Evolutionary conservation across 2,888 invertebrate species (phyloP).

Genomic region (Seira sanloemensis): DNA sequence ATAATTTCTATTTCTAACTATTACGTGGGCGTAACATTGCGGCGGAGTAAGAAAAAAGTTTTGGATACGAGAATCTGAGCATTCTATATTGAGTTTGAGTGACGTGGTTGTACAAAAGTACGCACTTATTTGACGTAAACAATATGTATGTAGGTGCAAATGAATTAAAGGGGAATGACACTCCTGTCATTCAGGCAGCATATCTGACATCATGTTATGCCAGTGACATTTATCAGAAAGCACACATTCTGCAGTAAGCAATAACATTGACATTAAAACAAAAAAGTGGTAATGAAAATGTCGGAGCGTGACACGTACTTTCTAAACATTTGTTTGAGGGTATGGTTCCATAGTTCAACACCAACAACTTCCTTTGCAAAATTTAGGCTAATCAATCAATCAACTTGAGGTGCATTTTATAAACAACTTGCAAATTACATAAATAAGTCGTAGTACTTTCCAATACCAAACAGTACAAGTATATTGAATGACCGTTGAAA

Average conservation of each 20-base stretch:
- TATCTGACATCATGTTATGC: background rate
- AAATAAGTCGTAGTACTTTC: background rate
- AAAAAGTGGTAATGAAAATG: conserved; percentile 1
- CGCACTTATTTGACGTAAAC: conserved; percentile 1
- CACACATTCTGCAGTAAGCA: conserved; percentile 6
- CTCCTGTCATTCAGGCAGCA: background rate
- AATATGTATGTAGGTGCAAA: background rate
- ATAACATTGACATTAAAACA: background rate
- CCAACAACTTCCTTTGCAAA: too few relatives aligned
- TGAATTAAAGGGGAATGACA: background rate
- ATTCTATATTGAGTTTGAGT: background rate
- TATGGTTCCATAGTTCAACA: too few relatives aligned
- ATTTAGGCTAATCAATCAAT: too few relatives aligned
- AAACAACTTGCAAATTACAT: too few relatives aligned
- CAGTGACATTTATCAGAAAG: too few relatives aligned
- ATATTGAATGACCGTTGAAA: background rate
- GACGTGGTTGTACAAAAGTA: background rate
- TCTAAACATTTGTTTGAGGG: background rate
- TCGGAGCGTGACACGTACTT: background rate
- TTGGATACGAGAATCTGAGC: too few relatives aligned
- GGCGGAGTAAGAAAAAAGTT: too few relatives aligned
- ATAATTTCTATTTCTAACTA: too few relatives aligned
- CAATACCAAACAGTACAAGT: background rate
- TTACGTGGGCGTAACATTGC: too few relatives aligned
- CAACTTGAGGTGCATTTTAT: too few relatives aligned